Percentiles rank a stretch among this genome's conserved stretches.
Conservation (phyloP, 2,113 vertebrate species). For the Arenaria interpres region DNA sequence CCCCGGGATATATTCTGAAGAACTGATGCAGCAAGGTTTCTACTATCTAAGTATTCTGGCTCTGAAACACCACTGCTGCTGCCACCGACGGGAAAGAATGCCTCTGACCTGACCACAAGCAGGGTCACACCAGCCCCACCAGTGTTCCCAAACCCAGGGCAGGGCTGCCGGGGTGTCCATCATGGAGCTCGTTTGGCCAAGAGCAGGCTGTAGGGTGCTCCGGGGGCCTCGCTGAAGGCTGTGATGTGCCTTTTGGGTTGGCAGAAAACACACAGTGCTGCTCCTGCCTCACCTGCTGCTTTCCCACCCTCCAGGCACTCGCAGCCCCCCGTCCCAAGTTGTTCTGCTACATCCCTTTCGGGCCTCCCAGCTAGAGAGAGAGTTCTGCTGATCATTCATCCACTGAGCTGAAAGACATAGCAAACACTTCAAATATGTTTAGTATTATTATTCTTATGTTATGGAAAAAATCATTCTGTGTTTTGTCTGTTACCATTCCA, state of each 20-base stretch:
- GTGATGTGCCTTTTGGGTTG: not conserved
- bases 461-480: not conserved
- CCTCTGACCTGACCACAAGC: not conserved
- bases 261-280: not conserved
- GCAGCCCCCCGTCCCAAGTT: not conserved
- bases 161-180: not conserved
- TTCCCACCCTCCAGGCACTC: not conserved
- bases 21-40: not conserved
- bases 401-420: not conserved
- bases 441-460: rapidly evolving
- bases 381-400: not conserved
- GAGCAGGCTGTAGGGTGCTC: not conserved
- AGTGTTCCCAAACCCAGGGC: not conserved
- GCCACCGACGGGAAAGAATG: not conserved
- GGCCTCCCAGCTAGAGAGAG: not conserved
- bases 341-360: not conserved
- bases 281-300: not conserved
- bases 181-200: not conserved
- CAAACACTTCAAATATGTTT: not conserved
- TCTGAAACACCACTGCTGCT: not conserved
- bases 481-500: not conserved
- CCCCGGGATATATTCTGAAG: not conserved
- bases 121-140: not conserved
- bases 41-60: not conserved
- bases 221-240: not conserved